phyloP scores from a whole-genome alignment of 2,888 invertebrate genomes.

The Drosophila anomelani region DNA sequence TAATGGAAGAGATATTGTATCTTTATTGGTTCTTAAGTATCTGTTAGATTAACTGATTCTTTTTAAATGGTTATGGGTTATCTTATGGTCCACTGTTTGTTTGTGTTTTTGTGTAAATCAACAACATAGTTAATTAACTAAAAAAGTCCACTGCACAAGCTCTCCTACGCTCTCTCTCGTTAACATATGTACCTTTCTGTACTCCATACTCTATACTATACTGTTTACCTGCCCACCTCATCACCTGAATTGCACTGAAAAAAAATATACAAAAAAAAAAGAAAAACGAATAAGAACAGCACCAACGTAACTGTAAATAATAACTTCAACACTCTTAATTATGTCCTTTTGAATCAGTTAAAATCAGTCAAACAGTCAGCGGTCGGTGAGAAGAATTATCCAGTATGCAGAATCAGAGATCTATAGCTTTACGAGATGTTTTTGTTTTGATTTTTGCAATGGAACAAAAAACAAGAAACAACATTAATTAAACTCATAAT shows the following conservation, averaged over 20 bases:
- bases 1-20: conserved; percentile 10
- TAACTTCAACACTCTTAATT: conserved; percentile 9
- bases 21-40: neutral
- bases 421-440: conserved; percentile 3
- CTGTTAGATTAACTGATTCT: conserved; percentile 12
- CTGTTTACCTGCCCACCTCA: conserved; percentile 1
- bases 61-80: conserved; percentile 25
- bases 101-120: conserved; percentile 47
- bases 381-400: conserved; percentile 1
- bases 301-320: conserved; percentile 35
- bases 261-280: neutral
- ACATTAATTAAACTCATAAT: conserved; percentile 44
- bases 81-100: conserved; percentile 40
- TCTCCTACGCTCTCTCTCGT: conserved; percentile 16
- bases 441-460: conserved; percentile 4
- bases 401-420: neutral
- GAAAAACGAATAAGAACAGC: conserved; percentile 2
- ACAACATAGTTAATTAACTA: conserved; percentile 38
- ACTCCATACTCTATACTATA: neutral
- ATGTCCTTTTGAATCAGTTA: conserved; percentile 21
- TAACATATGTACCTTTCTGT: neutral
- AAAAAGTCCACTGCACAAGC: conserved; percentile 43
- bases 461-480: neutral
- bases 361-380: conserved; percentile 34
- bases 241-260: conserved; percentile 24